Evolutionary conservation across 2,113 vertebrate genomes (phyloP).

Genomic region (Ceyx melanurus): DNA sequence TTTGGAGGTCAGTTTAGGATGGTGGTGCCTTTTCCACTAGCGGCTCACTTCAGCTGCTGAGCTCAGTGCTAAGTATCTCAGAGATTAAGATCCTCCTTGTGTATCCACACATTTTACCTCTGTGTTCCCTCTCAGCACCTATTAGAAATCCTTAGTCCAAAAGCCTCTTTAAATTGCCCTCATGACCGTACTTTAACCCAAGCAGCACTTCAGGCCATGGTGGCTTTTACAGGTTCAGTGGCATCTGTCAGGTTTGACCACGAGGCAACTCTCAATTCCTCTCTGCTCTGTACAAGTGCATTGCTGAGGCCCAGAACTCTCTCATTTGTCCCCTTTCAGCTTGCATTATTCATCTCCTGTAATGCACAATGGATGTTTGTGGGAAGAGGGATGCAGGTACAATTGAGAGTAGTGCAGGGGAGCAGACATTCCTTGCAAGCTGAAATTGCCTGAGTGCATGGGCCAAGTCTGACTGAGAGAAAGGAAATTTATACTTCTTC

Average conservation of each 20-base stretch:
- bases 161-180: conserved; percentile 9
- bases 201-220: neutral
- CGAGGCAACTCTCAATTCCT: neutral
- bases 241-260: neutral
- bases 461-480: neutral
- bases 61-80: neutral
- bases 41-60: neutral
- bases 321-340: neutral
- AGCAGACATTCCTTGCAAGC: neutral
- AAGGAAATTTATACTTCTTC: neutral
- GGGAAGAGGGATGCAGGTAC: conserved; percentile 18
- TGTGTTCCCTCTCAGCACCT: neutral
- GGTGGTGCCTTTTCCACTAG: neutral
- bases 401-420: neutral
- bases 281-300: neutral
- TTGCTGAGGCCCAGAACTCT: neutral
- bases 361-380: conserved; percentile 62
- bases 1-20: neutral
- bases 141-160: neutral
- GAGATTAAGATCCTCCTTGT: neutral
- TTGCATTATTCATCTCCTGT: conserved; percentile 63
- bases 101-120: neutral
- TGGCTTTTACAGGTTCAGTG: neutral
- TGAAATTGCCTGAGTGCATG: neutral
- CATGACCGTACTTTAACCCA: conserved; percentile 1